phyloP scores from a whole-genome alignment of 2,888 invertebrate species.

The Nomada ferruginata region DNA sequence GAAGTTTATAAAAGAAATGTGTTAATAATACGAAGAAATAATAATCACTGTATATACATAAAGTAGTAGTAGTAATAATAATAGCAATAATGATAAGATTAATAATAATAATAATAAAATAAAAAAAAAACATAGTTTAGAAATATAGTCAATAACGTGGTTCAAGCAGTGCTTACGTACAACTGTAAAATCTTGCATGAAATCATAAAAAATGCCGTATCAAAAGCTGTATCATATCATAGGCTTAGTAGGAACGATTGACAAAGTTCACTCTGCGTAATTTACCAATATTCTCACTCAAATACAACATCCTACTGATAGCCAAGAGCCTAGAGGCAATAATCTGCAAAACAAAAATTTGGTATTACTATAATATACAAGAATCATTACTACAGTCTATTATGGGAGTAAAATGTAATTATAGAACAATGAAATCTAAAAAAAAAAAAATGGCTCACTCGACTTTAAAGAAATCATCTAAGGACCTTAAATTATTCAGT shows the following conservation, averaged over 20 bases:
- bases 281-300: conserved; percentile 48
- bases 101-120: conserved; percentile 25
- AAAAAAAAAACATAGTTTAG: conserved; percentile 34
- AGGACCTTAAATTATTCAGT: neutral
- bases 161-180: conserved; percentile 34
- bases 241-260: conserved; percentile 30
- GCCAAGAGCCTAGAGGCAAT: conserved; percentile 18
- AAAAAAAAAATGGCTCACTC: neutral
- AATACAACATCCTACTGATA: conserved; percentile 15
- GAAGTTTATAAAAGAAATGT: conserved; percentile 39
- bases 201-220: conserved; percentile 41
- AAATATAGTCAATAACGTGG: conserved; percentile 38
- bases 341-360: conserved; percentile 34
- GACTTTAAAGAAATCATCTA: conserved; percentile 4
- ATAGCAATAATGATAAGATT: neutral
- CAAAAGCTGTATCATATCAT: conserved; percentile 26
- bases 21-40: conserved; percentile 31
- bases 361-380: neutral
- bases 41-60: conserved; percentile 26
- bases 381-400: neutral
- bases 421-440: neutral
- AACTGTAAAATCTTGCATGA: conserved; percentile 35
- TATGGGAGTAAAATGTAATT: conserved; percentile 19
- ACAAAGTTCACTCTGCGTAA: neutral
- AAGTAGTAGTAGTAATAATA: conserved; percentile 8